These are phyloP conservation scores for Notothenia coriiceps DNA, from an alignment of 2,113 vertebrate species.

Conservation along the genomic window DNA sequence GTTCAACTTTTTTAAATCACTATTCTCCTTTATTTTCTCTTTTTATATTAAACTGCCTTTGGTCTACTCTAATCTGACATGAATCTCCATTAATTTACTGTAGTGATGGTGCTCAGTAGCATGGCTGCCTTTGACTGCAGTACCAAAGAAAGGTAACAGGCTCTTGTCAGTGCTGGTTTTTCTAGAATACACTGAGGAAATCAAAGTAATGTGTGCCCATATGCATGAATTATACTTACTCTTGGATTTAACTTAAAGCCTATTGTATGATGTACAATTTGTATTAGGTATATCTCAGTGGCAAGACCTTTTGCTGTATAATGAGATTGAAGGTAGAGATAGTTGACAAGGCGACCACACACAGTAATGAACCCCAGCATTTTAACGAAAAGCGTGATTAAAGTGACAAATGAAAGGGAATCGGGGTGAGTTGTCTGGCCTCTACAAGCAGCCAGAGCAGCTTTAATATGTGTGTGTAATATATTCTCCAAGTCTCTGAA, in stretches of 20 bases:
- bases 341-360: constrained; percentile 3
- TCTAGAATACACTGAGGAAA: constrained; percentile 30
- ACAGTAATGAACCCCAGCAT: not conserved
- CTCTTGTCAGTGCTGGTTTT: constrained; percentile 27
- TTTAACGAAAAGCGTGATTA: not conserved
- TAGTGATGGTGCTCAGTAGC: constrained; percentile 8
- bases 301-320: constrained; percentile 4
- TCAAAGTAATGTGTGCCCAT: constrained; percentile 15
- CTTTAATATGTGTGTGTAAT: not conserved
- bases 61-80: constrained; percentile 53
- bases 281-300: constrained; percentile 23
- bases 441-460: not conserved
- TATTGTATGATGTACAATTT: constrained; percentile 13
- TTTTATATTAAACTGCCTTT: constrained; percentile 56
- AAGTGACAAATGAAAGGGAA: not conserved
- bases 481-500: not conserved
- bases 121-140: constrained; percentile 25
- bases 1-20: constrained; percentile 57
- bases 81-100: constrained; percentile 59
- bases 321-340: not conserved
- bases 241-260: constrained; percentile 10
- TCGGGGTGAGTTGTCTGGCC: not conserved
- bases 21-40: constrained; percentile 41
- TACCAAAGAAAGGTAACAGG: constrained; percentile 36
- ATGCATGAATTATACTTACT: constrained; percentile 7